Evolutionary conservation across 2,888 invertebrate genomes (phyloP).

Genomic region (Temnothorax rugatulus): DNA sequence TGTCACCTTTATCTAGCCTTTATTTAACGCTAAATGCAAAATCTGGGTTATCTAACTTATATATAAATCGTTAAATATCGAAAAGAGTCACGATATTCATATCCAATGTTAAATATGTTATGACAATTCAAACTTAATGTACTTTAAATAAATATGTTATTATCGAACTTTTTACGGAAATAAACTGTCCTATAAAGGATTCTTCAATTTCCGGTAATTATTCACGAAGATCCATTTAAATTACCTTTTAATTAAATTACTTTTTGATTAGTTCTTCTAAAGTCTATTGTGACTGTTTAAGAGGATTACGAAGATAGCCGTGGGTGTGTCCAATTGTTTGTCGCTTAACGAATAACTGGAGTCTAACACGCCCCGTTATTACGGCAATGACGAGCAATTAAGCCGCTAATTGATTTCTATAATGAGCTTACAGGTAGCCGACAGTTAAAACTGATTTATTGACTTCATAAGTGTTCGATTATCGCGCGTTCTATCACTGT

Average conservation of each 20-base stretch:
- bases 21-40: not conserved
- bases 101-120: not conserved
- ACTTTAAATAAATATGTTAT: not conserved
- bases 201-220: not conserved
- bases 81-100: not conserved
- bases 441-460: conserved; percentile 65
- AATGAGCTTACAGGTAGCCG: conserved; percentile 57
- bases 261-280: not conserved
- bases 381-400: conserved; percentile 15
- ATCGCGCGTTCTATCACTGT: not conserved
- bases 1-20: conserved; percentile 21
- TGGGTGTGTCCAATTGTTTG: conserved; percentile 22
- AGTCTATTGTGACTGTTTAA: not conserved
- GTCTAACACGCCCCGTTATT: not conserved
- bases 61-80: not conserved
- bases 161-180: not conserved
- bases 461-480: not conserved
- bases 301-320: not conserved
- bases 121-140: not conserved
- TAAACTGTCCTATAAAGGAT: not conserved
- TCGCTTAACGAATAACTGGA: conserved; percentile 6
- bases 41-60: not conserved
- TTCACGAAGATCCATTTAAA: not conserved
- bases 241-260: not conserved
- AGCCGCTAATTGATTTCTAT: conserved; percentile 11